Evolutionary conservation across 2,797 vertebrate species (phyloP).

Genomic region (Phataginus tricuspis): DNA sequence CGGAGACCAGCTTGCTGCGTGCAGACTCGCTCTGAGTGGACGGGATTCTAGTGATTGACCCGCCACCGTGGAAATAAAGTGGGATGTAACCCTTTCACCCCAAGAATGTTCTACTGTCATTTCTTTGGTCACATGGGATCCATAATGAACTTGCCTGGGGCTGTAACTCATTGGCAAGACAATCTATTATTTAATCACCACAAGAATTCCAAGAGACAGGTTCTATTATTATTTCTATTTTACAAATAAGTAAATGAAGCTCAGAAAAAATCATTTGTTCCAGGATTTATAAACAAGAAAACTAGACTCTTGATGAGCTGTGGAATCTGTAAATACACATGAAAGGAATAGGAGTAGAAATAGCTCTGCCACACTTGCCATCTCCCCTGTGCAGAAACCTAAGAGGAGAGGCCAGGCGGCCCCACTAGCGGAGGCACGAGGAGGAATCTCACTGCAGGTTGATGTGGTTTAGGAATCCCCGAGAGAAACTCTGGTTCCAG

Average conservation of each 20-base stretch:
- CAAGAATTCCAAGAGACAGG: neutral
- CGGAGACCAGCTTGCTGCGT: too few species aligned
- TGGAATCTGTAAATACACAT: fast-evolving
- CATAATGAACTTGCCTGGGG: too few species aligned
- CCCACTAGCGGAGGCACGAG: neutral
- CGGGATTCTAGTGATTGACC: too few species aligned
- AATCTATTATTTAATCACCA: neutral
- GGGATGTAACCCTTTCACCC: too few species aligned
- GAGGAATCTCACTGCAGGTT: neutral
- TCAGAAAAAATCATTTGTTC: neutral
- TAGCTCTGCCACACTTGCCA: neutral
- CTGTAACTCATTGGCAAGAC: too few species aligned
- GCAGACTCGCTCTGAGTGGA: too few species aligned
- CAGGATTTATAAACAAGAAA: neutral
- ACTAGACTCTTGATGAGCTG: neutral
- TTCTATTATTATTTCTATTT: neutral
- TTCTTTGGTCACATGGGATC: too few species aligned
- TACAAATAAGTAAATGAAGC: neutral
- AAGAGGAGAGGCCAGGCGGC: neutral
- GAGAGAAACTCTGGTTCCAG: neutral
- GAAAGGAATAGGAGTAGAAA: neutral
- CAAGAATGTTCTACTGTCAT: too few species aligned
- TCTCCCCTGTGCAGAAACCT: fast-evolving
- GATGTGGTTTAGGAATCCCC: neutral
- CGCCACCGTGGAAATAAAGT: too few species aligned